Percentiles rank a stretch among this genome's conserved stretches.
Conservation (phyloP, 2,113 vertebrate genomes). For the Neolamprologus devosi region DNA sequence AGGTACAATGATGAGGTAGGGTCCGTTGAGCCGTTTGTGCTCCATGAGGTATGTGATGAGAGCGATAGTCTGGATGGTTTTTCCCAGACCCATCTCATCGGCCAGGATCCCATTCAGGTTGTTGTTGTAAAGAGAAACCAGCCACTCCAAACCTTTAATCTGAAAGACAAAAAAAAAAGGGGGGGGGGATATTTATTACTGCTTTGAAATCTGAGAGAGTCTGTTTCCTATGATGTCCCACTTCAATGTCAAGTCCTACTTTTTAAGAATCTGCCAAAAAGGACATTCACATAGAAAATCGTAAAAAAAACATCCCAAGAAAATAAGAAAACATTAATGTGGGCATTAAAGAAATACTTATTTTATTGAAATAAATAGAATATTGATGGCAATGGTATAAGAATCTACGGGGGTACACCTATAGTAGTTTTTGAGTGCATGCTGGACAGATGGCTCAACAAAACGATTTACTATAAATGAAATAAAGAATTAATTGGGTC, state of each 20-base stretch:
- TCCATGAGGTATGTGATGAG: slow-evolving; percentile 99
- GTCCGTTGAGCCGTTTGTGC: slow-evolving; percentile 92
- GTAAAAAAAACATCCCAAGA: background rate
- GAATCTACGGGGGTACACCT: background rate
- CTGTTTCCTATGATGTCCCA: background rate
- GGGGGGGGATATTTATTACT: background rate
- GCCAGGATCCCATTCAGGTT: slow-evolving; percentile 95
- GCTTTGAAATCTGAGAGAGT: background rate
- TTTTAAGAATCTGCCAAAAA: background rate
- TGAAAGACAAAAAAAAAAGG: slow-evolving; percentile 10
- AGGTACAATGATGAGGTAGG: slow-evolving; percentile 97
- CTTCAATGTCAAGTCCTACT: background rate
- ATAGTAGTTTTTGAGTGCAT: background rate
- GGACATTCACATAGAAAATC: background rate
- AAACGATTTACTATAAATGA: background rate
- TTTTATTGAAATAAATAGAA: background rate
- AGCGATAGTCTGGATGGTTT: slow-evolving; percentile 96
- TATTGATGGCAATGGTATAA: background rate
- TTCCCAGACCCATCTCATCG: slow-evolving; percentile 94
- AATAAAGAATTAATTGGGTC: background rate
- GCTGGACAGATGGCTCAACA: background rate
- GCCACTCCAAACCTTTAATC: slow-evolving; percentile 94
- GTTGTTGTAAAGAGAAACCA: slow-evolving; percentile 95
- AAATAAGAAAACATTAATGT: background rate
- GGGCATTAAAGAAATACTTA: background rate